Conservation (phyloP, 1,140 invertebrate species). For the Sinella curviseta region DNA sequence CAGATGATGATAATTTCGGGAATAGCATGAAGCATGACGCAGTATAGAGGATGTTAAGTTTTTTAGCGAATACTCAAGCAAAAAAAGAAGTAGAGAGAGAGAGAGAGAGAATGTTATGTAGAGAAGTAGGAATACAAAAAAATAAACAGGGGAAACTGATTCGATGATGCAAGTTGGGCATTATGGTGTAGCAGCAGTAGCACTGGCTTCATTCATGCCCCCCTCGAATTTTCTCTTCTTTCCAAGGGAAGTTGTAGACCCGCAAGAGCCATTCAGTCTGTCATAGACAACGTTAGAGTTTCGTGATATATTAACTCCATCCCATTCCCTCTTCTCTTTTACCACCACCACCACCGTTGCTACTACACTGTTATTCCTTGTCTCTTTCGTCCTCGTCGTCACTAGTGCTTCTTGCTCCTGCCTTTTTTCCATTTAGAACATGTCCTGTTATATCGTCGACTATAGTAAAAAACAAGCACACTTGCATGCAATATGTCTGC, state of each 20-base stretch:
- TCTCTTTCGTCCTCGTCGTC: background rate
- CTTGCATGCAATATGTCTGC: background rate
- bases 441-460: background rate
- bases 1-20: background rate
- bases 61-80: background rate
- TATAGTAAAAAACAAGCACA: background rate
- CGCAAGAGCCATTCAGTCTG: conserved; percentile 53
- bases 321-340: conserved; percentile 37
- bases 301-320: conserved; percentile 55
- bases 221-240: conserved; percentile 46
- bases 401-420: conserved; percentile 3
- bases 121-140: background rate
- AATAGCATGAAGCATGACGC: background rate
- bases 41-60: background rate
- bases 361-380: background rate
- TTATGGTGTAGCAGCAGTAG: background rate
- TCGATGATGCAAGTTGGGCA: background rate
- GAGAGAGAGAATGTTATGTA: no score
- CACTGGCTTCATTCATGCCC: conserved; percentile 23
- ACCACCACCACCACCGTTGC: background rate
- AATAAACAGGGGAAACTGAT: background rate
- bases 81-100: no score
- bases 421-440: background rate
- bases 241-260: conserved; percentile 37
- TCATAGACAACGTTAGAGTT: conserved; percentile 53